A percentile compares a stretch with the other conserved stretches of the same genome.
Evolutionary conservation across 64 coral and sea anemone species (phyloP).

Genomic region (Montipora sp.): DNA sequence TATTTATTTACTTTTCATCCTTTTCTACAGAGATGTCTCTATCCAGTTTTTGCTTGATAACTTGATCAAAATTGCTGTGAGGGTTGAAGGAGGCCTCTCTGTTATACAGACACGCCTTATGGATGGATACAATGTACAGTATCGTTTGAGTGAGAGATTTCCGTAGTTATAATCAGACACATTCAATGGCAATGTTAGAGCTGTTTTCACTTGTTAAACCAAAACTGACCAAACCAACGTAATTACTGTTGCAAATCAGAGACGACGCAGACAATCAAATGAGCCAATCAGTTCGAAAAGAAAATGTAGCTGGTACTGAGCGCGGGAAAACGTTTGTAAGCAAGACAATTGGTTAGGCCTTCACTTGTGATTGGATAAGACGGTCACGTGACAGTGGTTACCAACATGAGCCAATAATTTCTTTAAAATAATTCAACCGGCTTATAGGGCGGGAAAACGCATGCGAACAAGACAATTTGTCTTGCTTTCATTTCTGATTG

Average conservation of each 20-base stretch:
- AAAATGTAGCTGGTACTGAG: no score
- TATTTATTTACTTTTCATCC: background rate
- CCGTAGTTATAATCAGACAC: background rate
- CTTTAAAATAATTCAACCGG: no score
- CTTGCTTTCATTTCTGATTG: no score
- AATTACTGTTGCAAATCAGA: no score
- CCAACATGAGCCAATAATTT: no score
- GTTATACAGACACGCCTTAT: constrained; percentile 72
- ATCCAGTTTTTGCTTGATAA: constrained; percentile 89
- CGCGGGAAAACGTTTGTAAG: no score
- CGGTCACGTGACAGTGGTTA: no score
- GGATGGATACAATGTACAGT: constrained; percentile 58
- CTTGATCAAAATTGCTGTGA: constrained; percentile 80
- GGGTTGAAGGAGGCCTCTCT: constrained; percentile 58
- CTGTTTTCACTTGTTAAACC: background rate
- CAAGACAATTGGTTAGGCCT: no score
- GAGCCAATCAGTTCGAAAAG: background rate
- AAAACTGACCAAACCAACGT: no score
- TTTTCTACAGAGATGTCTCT: constrained; percentile 70
- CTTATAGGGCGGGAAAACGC: no score
- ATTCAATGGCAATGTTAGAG: background rate
- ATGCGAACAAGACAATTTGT: no score
- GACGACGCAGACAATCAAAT: background rate
- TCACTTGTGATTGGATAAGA: no score
- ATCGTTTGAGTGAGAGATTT: background rate